phyloP scores from a whole-genome alignment of 2,113 vertebrate genomes.

The Macquaria australasica region DNA sequence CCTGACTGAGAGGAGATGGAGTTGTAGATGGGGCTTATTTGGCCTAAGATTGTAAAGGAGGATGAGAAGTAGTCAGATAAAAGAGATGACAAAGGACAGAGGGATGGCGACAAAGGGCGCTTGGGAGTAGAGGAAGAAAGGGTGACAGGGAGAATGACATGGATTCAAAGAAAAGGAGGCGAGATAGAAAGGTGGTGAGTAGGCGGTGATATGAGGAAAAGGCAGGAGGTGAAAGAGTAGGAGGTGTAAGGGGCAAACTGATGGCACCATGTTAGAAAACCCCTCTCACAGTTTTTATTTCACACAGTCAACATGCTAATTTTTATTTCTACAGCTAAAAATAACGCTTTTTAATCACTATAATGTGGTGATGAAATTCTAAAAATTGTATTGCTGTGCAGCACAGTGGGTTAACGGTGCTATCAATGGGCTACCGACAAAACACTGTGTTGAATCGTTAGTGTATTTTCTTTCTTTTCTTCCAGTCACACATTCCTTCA shows the following conservation, averaged over 20 bases:
- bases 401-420: background rate
- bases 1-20: constrained; percentile 65
- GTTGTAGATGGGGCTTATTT: constrained; percentile 35
- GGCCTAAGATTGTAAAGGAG: constrained; percentile 25
- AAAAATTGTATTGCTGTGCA: background rate
- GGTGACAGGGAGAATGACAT: constrained; percentile 64
- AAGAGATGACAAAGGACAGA: constrained; percentile 1
- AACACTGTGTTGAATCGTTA: background rate
- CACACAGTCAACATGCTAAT: constrained; percentile 11
- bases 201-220: constrained; percentile 54
- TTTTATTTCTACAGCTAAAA: constrained; percentile 2
- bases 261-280: constrained; percentile 39
- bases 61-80: constrained; percentile 41
- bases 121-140: constrained; percentile 78
- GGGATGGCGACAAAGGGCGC: constrained; percentile 20
- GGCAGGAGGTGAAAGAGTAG: constrained; percentile 56
- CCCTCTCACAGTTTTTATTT: constrained; percentile 30
- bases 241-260: constrained; percentile 55
- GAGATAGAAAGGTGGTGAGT: constrained; percentile 66
- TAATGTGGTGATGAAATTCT: constrained; percentile 7
- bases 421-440: background rate
- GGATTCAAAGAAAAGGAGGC: constrained; percentile 51
- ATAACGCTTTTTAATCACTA: constrained; percentile 15
- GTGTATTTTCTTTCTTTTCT: background rate
- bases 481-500: background rate